Evolutionary conservation across 2,797 vertebrate species (phyloP).

Genomic region (Protonibea diacanthus): DNA sequence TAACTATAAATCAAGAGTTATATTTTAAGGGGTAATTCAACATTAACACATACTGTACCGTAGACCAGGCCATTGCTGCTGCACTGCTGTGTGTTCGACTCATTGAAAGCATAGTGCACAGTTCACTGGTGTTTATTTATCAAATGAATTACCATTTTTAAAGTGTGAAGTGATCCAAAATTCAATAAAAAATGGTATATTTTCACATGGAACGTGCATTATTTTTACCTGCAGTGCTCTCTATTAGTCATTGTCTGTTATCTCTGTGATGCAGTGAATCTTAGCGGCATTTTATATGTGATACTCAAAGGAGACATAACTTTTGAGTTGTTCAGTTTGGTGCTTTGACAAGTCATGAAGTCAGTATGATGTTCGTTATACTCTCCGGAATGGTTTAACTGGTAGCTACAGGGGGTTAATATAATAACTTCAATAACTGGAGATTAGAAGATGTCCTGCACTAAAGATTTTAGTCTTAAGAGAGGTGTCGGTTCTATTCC

Average conservation of each 20-base stretch:
- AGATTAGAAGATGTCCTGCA: background rate
- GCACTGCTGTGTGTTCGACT: background rate
- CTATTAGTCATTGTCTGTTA: conserved; percentile 5
- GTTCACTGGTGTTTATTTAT: background rate
- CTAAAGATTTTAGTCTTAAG: conserved; percentile 1
- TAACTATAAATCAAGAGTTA: background rate
- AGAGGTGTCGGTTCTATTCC: background rate
- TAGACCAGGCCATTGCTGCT: background rate
- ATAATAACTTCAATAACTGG: conserved; percentile 1
- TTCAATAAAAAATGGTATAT: background rate
- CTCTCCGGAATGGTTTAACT: conserved; percentile 24
- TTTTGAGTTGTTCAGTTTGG: conserved; percentile 4
- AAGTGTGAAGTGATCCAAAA: background rate
- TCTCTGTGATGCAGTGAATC: background rate
- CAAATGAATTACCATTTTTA: background rate
- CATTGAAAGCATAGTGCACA: conserved; percentile 6
- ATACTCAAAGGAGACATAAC: conserved; percentile 3
- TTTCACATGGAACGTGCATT: background rate
- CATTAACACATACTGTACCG: background rate
- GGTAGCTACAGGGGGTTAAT: conserved; percentile 1
- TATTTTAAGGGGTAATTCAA: background rate
- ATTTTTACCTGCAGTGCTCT: background rate
- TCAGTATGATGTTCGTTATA: conserved; percentile 11
- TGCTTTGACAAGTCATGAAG: conserved; percentile 23
- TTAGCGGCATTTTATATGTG: conserved; percentile 3